Percentiles rank a stretch among this genome's conserved stretches.
Evolutionary conservation across 2,888 invertebrate species (phyloP).

Genomic region (Odiellus spinosus): DNA sequence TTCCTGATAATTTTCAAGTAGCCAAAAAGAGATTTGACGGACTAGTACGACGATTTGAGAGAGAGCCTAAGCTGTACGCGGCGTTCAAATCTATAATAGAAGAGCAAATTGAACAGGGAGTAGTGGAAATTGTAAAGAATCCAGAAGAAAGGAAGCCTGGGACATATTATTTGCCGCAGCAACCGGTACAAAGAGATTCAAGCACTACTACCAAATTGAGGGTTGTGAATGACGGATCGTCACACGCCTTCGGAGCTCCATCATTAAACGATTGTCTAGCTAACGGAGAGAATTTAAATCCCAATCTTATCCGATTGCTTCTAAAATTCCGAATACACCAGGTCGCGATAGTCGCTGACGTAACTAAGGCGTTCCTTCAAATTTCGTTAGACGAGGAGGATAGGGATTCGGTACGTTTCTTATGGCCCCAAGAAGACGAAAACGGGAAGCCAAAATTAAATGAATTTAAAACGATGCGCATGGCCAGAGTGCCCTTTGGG

Average conservation of each 20-base stretch:
- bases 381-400: slow-evolving; percentile 2
- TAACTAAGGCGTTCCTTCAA: slow-evolving; percentile 8
- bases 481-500: too few relatives aligned
- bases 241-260: not conserved
- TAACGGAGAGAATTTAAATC: slow-evolving; percentile 5
- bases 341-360: slow-evolving; percentile 5
- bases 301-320: not conserved
- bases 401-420: slow-evolving; percentile 1
- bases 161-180: slow-evolving; percentile 6
- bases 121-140: not conserved
- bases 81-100: not conserved
- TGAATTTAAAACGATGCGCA: too few relatives aligned
- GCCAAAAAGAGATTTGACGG: not conserved
- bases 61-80: not conserved
- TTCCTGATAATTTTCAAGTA: not conserved
- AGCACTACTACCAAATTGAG: slow-evolving; percentile 2
- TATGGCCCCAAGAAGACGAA: slow-evolving; percentile 1
- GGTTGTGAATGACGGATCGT: slow-evolving; percentile 8
- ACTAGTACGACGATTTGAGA: not conserved
- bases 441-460: not conserved
- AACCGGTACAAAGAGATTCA: slow-evolving; percentile 4
- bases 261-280: slow-evolving; percentile 7
- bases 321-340: slow-evolving; percentile 9
- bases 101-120: too few relatives aligned
- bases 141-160: not conserved